Evolutionary conservation across 2,888 invertebrate species (phyloP), one percentile per base, ranked within the genome.

Genomic region (Hypomecis punctinalis): DNA sequence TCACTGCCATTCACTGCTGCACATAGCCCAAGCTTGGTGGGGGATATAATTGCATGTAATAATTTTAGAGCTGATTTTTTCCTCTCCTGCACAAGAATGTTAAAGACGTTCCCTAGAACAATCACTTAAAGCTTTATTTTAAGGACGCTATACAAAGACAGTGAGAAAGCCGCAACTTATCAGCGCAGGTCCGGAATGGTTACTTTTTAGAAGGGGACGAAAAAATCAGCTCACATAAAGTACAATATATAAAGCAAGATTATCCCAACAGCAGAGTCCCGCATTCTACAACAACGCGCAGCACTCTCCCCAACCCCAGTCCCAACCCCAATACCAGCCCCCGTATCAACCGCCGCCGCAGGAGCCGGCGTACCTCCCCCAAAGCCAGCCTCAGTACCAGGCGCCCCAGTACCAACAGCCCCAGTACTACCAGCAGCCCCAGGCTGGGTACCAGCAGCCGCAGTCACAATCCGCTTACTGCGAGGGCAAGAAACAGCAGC

Each of bases 251-350:
- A 83, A 39, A 52, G 81, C 75, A 73, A 75, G 76, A 80, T 82
- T 84, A 82, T 83, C 83, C 81, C 85, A 73, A 83, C 84, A 92
- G 90, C 93, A 89, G 82, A 88, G 80, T 80, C 90, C 91, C 76
- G 93, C 93, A 76, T 84, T 79, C 86, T 86, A 86, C 88, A 88
- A 89, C 89, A 86, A 87, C 89, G 89, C 91, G 88, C 86, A 90
- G 88, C 86, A 91, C 80, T 83, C 92, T 77, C 80, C 82, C 81
- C 80, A 82, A 74, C 75, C 77, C 63, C 81, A 76, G 56, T 75
- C 78, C 36, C 83, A 81, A 60, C 68, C 76, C 52, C 77, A 76
- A 5, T 59, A 69, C 72, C 61, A 63, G n/a, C 49, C 66, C n/a
- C 57, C 46, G 33, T 70, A 66, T 63, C 63, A 61, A 35, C 66